A percentile compares a stretch with the other conserved stretches of the same genome.
Conservation (phyloP, 2,113 vertebrate genomes). For the Pedionomus torquatus region DNA sequence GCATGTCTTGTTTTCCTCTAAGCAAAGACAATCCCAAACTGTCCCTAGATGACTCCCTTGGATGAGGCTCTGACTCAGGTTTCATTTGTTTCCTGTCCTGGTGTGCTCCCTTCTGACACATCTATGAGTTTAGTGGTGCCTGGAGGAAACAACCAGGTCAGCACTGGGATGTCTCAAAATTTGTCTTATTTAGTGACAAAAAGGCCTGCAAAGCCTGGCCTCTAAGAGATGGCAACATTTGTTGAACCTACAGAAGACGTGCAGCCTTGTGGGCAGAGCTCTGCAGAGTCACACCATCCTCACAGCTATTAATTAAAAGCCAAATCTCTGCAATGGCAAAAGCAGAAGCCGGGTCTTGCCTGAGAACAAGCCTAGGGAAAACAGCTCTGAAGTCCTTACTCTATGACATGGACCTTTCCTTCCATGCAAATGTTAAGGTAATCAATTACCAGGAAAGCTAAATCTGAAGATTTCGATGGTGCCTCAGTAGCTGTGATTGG, state of each 20-base stretch:
- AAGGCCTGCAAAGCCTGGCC: neutral
- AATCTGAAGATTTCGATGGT: neutral
- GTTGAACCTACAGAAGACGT: neutral
- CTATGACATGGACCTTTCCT: neutral
- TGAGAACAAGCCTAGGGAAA: neutral
- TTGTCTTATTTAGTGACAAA: neutral
- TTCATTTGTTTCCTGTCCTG: slow-evolving; percentile 32
- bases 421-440: neutral
- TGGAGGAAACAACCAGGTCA: slow-evolving; percentile 15
- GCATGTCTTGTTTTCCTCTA: neutral
- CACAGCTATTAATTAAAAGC: neutral
- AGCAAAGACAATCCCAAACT: neutral
- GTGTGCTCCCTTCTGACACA: slow-evolving; percentile 6
- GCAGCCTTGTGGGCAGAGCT: neutral
- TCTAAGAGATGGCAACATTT: neutral
- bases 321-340: neutral
- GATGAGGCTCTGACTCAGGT: slow-evolving; percentile 13
- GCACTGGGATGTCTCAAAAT: neutral
- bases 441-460: neutral
- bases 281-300: neutral
- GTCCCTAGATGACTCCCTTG: slow-evolving; percentile 1
- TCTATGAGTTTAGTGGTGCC: neutral
- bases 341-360: neutral
- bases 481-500: neutral
- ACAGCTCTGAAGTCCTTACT: neutral